Evolutionary conservation across 2,113 vertebrate genomes (phyloP).

Genomic region (Stigmatopora nigra): DNA sequence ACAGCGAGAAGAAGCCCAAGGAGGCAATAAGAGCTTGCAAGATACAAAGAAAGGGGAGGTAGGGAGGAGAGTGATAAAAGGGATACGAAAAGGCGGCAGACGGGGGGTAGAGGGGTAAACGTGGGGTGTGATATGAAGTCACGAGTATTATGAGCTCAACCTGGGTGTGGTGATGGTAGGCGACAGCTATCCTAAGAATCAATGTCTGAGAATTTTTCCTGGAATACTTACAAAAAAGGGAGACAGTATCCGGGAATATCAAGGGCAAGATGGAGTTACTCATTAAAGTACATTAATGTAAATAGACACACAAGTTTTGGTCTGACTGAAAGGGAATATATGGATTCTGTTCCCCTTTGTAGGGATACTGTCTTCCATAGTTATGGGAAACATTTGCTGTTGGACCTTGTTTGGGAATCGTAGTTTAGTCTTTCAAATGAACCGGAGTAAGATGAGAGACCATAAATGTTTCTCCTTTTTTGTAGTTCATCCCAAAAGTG

Average conservation of each 20-base stretch:
- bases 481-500: too few relatives aligned
- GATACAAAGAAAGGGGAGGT: conserved; percentile 21
- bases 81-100: conserved; percentile 17
- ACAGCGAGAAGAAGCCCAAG: conserved; percentile 17
- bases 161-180: conserved; percentile 39
- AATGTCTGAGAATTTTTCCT: conserved; percentile 10
- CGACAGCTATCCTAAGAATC: conserved; percentile 23
- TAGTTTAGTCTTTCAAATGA: neutral
- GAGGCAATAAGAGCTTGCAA: conserved; percentile 15
- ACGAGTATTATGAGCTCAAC: conserved; percentile 35
- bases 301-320: neutral
- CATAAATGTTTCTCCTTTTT: too few relatives aligned
- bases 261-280: neutral
- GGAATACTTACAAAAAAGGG: conserved; percentile 2
- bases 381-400: neutral
- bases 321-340: neutral
- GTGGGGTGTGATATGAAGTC: conserved; percentile 13
- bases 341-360: neutral
- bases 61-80: conserved; percentile 12
- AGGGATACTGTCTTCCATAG: too few relatives aligned
- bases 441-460: too few relatives aligned
- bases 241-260: neutral
- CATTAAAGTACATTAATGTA: neutral
- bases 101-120: conserved; percentile 7
- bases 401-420: neutral